These are phyloP conservation scores for Syrmaticus mikado DNA, from an alignment of 2,113 vertebrate genomes.

Conservation along the genomic window DNA sequence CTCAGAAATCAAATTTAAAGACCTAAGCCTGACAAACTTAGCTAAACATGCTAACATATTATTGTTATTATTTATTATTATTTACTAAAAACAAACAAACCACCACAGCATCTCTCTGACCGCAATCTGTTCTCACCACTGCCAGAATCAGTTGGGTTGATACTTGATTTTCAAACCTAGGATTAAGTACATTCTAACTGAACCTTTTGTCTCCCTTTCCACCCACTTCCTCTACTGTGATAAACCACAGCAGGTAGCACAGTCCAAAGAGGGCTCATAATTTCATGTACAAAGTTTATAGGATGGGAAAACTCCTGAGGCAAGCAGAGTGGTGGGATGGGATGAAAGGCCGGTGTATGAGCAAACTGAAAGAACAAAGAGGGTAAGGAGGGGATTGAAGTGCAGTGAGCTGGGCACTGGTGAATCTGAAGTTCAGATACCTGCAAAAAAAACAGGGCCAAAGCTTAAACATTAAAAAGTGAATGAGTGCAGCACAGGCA, in stretches of 20 bases:
- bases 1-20: neutral
- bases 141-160: neutral
- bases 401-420: rapidly evolving
- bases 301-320: neutral
- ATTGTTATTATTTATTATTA: neutral
- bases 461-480: neutral
- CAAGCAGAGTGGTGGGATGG: rapidly evolving
- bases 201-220: neutral
- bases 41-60: neutral
- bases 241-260: neutral
- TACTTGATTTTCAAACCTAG: neutral
- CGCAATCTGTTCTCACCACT: neutral
- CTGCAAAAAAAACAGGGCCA: neutral
- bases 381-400: neutral
- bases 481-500: neutral
- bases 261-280: neutral
- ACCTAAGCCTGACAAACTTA: neutral
- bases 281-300: neutral
- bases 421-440: neutral
- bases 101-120: neutral
- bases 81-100: neutral
- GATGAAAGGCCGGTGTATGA: neutral
- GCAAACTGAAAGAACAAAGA: neutral
- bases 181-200: neutral
- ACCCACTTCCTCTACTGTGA: neutral